A percentile compares a stretch with the other conserved stretches of the same genome.
Evolutionary conservation across 2,888 invertebrate genomes (phyloP).

Genomic region (Synanthedon myopaeformis): DNA sequence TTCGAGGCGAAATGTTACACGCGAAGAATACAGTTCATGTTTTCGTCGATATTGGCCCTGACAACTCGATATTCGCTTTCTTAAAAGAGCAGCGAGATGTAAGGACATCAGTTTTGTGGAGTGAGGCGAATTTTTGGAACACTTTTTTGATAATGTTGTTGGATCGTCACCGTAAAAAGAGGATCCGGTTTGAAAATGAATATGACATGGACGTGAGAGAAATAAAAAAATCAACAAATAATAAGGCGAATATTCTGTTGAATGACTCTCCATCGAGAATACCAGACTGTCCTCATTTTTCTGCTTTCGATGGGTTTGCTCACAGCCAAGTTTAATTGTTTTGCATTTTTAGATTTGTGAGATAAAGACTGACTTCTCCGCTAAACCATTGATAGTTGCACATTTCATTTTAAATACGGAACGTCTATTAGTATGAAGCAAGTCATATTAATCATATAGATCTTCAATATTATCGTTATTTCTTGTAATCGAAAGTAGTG

Average conservation of each 20-base stretch:
- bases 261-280: slow-evolving; percentile 27
- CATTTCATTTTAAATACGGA: too few relatives aligned
- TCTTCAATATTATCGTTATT: too few relatives aligned
- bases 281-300: slow-evolving; percentile 28
- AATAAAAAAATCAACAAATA: neutral
- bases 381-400: slow-evolving; percentile 18
- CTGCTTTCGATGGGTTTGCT: slow-evolving; percentile 30
- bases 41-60: slow-evolving; percentile 49
- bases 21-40: slow-evolving; percentile 45
- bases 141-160: slow-evolving; percentile 30
- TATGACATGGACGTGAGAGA: neutral
- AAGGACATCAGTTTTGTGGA: slow-evolving; percentile 42
- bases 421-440: too few relatives aligned
- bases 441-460: too few relatives aligned
- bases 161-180: slow-evolving; percentile 9
- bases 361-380: slow-evolving; percentile 65
- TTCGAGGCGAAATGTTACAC: slow-evolving; percentile 49
- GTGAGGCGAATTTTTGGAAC: slow-evolving; percentile 48
- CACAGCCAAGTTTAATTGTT: slow-evolving; percentile 51
- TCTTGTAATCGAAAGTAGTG: neutral
- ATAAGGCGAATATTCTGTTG: slow-evolving; percentile 16
- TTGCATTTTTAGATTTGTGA: slow-evolving; percentile 42
- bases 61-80: slow-evolving; percentile 57
- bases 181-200: neutral
- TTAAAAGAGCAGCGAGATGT: slow-evolving; percentile 50